Conservation (phyloP, 1,140 invertebrate species). For the Protaetia brevitarsis region DNA sequence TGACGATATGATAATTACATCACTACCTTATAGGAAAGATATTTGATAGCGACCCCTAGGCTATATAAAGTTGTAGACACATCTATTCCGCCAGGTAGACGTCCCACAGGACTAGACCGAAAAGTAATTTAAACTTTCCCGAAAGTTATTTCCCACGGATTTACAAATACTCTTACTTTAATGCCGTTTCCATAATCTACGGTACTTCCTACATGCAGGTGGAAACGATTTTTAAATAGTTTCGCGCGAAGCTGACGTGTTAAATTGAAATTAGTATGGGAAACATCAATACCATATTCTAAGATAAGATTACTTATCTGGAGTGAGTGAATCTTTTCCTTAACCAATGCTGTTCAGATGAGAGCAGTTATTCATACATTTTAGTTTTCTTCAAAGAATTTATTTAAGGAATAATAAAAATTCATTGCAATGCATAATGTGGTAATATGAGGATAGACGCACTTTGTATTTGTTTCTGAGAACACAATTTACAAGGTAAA, state of each 20-base stretch:
- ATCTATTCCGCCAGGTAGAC: conserved; percentile 13
- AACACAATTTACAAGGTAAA: too few relatives aligned
- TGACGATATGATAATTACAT: background rate
- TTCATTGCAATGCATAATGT: too few relatives aligned
- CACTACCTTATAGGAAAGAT: background rate
- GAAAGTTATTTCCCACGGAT: conserved; percentile 1
- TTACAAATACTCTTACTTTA: conserved; percentile 12
- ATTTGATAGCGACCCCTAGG: background rate
- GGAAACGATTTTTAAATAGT: conserved; percentile 3
- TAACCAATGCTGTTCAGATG: too few relatives aligned
- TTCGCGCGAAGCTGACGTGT: background rate
- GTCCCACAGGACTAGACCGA: background rate
- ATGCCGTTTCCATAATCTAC: conserved; percentile 15
- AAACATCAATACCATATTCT: too few relatives aligned
- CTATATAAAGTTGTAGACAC: conserved; percentile 7
- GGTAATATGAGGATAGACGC: too few relatives aligned
- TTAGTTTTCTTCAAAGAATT: too few relatives aligned
- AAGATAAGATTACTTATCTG: too few relatives aligned
- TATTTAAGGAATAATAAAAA: too few relatives aligned
- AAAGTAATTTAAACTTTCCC: conserved; percentile 12
- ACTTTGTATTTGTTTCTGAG: too few relatives aligned
- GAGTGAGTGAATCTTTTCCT: too few relatives aligned
- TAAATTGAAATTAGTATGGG: background rate
- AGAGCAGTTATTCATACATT: too few relatives aligned
- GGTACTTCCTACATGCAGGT: background rate